phyloP scores from a whole-genome alignment of 2,888 invertebrate genomes.

The Nezara viridula region DNA sequence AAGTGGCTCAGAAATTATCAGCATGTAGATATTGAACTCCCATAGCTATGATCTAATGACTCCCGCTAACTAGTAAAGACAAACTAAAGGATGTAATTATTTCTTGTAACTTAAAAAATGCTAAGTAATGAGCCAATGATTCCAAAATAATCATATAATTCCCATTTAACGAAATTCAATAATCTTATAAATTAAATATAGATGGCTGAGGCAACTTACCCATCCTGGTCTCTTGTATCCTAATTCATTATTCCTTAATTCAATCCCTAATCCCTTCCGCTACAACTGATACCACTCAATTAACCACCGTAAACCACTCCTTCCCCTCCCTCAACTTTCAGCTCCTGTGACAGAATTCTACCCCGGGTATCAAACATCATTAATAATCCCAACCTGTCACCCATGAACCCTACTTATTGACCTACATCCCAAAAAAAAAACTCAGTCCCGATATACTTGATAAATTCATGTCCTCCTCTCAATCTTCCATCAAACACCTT shows the following conservation, averaged over 20 bases:
- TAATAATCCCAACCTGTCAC: background rate
- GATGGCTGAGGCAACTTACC: no score
- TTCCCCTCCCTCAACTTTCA: background rate
- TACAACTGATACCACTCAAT: slow-evolving; percentile 7
- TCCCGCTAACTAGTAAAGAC: no score
- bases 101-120: no score
- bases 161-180: no score
- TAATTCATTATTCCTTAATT: background rate
- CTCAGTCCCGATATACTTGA: background rate
- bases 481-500: background rate
- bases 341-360: background rate
- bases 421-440: background rate
- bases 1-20: no score
- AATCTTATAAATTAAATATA: no score
- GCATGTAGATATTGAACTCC: no score
- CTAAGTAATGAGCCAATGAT: no score
- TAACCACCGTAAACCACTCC: background rate
- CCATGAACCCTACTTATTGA: background rate
- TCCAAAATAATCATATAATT: no score
- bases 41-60: no score
- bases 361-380: background rate
- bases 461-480: background rate
- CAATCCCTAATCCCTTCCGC: background rate
- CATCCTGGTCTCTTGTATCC: no score
- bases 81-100: background rate